Evolutionary conservation across 2,113 vertebrate genomes (phyloP), one percentile per base, ranked within the genome.

Genomic region (Fregetta grallaria): DNA sequence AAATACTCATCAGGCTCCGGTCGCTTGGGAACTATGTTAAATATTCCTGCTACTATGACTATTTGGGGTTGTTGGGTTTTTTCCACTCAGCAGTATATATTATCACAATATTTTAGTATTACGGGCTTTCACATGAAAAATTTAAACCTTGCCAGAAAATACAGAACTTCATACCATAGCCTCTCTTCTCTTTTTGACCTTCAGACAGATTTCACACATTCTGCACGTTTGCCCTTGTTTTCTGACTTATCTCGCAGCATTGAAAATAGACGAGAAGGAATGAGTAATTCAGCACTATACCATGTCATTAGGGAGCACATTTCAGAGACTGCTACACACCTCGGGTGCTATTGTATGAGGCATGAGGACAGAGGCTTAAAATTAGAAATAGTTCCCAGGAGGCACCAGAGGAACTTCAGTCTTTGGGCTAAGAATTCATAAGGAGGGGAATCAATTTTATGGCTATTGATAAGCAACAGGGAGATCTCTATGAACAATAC

Each of bases 1-100:
- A 96, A 97, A 97, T 95, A 93, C 84, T 92, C 68, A 15, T 85
- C 91, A 86, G 68, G 71, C 80, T 94, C 77, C 3, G 7, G 52
- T 94, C 80, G 0, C 92, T 96, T 95, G 94, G 89, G 94, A 97
- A 97, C 87, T 97, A 97, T 97, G 94, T 82, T 81, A 97, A 97
- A 86, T 53, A 97, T 96, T 97, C 79, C 80, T 88, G 93, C 82
- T 93, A 73, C 94, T 94, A 56, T 49, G 96, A 95, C 71, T 90
- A 88, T 94, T 80, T 73, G 52, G 78, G 36, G 65, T 71, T 90
- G 62, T 63, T 67, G 65, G 2, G 1, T 42, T 6, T 95, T 95
- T 87, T 5, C 66, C 82, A 82, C 63, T 84, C 91, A 66, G 13
- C 25, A 50, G 40, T 70, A 93, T 94, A 88, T 66, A 87, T 50